Base-by-base conservation (phyloP, 2,113 vertebrate genomes). In the Nycticryphes semicollaris region DNA sequence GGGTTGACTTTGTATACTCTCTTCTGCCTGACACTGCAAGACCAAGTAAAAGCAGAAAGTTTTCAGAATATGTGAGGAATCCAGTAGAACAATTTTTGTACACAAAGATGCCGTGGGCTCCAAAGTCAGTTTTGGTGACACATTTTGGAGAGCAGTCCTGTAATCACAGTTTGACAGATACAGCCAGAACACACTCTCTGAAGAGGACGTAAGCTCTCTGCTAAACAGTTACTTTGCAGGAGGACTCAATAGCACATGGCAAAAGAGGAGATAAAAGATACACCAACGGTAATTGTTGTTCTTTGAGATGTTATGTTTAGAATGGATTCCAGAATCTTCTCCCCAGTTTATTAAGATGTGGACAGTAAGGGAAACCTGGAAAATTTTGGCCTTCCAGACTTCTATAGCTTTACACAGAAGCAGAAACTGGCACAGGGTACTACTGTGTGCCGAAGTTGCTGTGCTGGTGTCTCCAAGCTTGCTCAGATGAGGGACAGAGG, bases 351-450 rank as follows among this genome's bases (percentile, higher is more conserved):
- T 48, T 47, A 47, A 25, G 28, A 64, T 68, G 25, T 35, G 31
- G 59, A 43, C 1, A 0, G 6, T 72, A 85, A 51, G 30, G 48
- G 57, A 76, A 88, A 64, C 10, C 3, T 15, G 1, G 31, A 54
- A 63, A 17, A 51, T 60, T 73, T 43, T 56, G 30, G 8, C 31
- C 83, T 85, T 88, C 18, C 12, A 79, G 79, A 54, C 22, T 59
- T 66, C 3, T 45, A 0, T 33, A 14, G 59, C 51, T 54, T 30
- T 54, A 60, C 28, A 33, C 0, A 2, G 47, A 79, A 88, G 15
- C 43, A 92, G 67, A 76, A 83, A 22, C 14, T 43, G 18, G n/a
- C 53, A 27, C 27, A 37, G n/a, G 17, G 14, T 75, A n/a, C 28
- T 82, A 75, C 1, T 1, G 2, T 51, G 35, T 50, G 19, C 56